phyloP scores from a whole-genome alignment of 2,113 vertebrate species.

The Amblyornis subalaris region DNA sequence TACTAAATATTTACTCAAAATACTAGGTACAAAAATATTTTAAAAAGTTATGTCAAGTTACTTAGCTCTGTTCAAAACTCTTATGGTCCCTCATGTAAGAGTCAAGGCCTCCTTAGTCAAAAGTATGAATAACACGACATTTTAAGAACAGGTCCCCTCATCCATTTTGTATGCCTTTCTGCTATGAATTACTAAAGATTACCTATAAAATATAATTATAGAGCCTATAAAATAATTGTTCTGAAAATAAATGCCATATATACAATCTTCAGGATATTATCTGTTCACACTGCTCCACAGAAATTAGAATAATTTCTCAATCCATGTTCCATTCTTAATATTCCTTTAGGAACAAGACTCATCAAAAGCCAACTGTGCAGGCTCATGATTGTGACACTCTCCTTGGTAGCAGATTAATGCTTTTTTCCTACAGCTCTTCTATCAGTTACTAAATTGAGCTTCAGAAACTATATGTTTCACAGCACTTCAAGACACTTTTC shows the following conservation, averaged over 20 bases:
- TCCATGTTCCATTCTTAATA: not conserved
- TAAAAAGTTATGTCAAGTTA: not conserved
- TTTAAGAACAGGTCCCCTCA: not conserved
- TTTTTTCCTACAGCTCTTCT: not conserved
- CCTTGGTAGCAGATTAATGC: not conserved
- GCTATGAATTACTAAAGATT: not conserved
- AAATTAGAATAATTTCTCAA: not conserved
- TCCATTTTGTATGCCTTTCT: not conserved
- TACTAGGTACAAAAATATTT: not conserved
- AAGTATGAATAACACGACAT: not conserved
- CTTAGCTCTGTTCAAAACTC: not conserved
- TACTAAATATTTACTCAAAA: not conserved
- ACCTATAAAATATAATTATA: not conserved
- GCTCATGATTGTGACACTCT: not conserved
- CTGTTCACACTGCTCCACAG: not conserved
- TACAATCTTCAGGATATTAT: not conserved
- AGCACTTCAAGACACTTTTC: not conserved
- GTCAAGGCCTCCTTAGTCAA: not conserved
- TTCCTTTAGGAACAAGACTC: not conserved
- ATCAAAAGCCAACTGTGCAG: not conserved
- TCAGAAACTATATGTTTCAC: not conserved
- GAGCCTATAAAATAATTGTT: not conserved
- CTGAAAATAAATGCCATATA: not conserved
- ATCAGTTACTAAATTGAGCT: not conserved
- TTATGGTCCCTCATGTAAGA: not conserved